phyloP scores from a whole-genome alignment of 2,113 vertebrate genomes.

The Chaenogobius annularis region DNA sequence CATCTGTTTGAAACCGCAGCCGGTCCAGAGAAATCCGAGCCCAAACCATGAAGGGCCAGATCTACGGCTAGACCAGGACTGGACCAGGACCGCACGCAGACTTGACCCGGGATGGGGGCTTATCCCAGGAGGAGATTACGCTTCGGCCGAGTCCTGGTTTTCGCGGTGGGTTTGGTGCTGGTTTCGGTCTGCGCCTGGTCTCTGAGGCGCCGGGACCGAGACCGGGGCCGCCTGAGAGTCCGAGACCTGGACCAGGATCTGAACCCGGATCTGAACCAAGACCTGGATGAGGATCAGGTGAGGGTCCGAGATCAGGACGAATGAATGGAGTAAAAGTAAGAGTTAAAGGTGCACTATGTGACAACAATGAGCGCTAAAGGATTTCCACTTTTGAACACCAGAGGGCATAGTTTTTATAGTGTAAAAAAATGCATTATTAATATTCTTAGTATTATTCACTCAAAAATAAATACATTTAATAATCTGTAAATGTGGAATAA shows the following conservation, averaged over 20 bases:
- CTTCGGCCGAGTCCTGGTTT: constrained; percentile 75
- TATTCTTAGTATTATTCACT: too few relatives aligned
- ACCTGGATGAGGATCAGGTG: not conserved
- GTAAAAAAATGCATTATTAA: too few relatives aligned
- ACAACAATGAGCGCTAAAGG: too few relatives aligned
- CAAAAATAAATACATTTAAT: too few relatives aligned
- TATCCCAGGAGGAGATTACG: constrained; percentile 72
- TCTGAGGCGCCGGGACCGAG: constrained; percentile 52
- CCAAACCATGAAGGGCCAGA: not conserved
- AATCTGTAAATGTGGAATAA: too few relatives aligned
- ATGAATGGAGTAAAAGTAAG: too few relatives aligned
- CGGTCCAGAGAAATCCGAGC: not conserved
- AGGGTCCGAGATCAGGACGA: not conserved
- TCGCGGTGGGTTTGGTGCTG: constrained; percentile 76
- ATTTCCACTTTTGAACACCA: too few relatives aligned
- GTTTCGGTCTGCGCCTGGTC: constrained; percentile 77
- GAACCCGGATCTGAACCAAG: not conserved
- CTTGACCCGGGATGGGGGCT: constrained; percentile 16
- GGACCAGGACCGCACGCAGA: not conserved
- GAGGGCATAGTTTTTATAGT: too few relatives aligned
- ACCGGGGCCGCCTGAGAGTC: not conserved
- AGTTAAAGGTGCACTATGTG: too few relatives aligned
- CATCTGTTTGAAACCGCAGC: not conserved
- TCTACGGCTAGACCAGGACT: not conserved
- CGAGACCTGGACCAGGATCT: not conserved